Evolutionary conservation across 2,888 invertebrate species (phyloP).

Genomic region (Himalopsyche tibetana): DNA sequence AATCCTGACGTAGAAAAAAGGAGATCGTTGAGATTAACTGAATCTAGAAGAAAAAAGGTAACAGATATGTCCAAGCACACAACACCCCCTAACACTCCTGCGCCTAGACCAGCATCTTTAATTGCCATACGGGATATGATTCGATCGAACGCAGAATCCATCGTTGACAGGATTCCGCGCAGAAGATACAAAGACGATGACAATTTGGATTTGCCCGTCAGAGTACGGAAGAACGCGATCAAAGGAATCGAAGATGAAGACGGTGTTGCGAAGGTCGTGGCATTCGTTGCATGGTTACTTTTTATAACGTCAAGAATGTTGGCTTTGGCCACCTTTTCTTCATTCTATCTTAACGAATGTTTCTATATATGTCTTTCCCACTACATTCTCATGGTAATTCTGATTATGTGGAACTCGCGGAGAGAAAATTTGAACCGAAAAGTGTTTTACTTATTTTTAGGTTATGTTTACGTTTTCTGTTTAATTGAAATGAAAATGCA

Average conservation of each 20-base stretch:
- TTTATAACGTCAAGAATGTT: constrained; percentile 85
- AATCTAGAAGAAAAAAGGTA: constrained; percentile 65
- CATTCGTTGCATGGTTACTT: constrained; percentile 87
- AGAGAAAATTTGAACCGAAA: constrained; percentile 75
- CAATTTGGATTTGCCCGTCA: constrained; percentile 70
- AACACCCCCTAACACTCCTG: constrained; percentile 62
- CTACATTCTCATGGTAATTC: constrained; percentile 80
- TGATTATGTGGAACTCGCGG: constrained; percentile 79
- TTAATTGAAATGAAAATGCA: constrained; percentile 88
- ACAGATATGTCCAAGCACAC: constrained; percentile 64
- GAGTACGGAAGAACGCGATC: constrained; percentile 75
- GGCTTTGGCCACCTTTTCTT: constrained; percentile 82
- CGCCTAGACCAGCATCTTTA: constrained; percentile 67
- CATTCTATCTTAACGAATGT: constrained; percentile 80
- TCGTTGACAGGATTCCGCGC: constrained; percentile 62
- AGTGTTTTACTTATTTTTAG: constrained; percentile 83
- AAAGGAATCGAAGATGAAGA: constrained; percentile 87
- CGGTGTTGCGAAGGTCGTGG: constrained; percentile 81
- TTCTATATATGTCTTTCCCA: constrained; percentile 80
- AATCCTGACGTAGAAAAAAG: constrained; percentile 65
- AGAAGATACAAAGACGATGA: constrained; percentile 64
- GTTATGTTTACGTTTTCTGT: constrained; percentile 85
- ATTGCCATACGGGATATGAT: constrained; percentile 72
- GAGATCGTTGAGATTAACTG: constrained; percentile 3
- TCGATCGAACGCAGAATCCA: constrained; percentile 70